Base-by-base conservation (phyloP, 2,797 vertebrate species). In the Rousettus madagascariensis region DNA sequence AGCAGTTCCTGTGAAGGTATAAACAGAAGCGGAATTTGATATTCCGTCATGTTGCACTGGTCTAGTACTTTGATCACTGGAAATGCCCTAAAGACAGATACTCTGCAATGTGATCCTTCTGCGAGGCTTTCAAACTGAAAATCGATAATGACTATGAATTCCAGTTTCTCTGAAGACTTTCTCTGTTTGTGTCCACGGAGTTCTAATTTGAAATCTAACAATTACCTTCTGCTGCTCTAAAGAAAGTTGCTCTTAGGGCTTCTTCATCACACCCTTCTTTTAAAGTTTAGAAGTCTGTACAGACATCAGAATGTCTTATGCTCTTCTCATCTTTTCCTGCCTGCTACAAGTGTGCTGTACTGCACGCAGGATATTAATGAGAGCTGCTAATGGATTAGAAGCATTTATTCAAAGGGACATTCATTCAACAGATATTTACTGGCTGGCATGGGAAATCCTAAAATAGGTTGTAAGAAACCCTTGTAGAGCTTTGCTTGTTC, bases 11-110 rank as follows among this genome's bases (percentile, higher is more conserved):
- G 8, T 0, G 36, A 94, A 55, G 41, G 36, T 22, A 57, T 24
- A 51, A 91, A 57, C 9, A 49, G 53, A 86, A 78, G 10, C 3
- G 22, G 53, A 93, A 78, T 80, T 17, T 85, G 17, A 11, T 46
- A 22, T 13, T 33, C 78, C 24, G 16, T 77, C 59, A 1, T n/a
- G 63, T 65, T 53, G 74, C 74, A 8, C 38, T 17, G 53, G 80
- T 55, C 90, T 78, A 61, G 68, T 22, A 3, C 65, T 87, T 46
- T 86, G 88, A 83, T 71, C 63, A 8, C 41, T 30, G 19, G 69
- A 89, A 89, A 86, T 24, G 55, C 16, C 53, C 94, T 49, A 26
- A 46, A 26, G 75, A 90, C 36, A 78, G 49, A 61, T 28, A 22
- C 8, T 38, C 63, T 16, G 26, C 30, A 24, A 53, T 15, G 22